Evolutionary conservation across 2,113 vertebrate species (phyloP).

Genomic region (Nibea albiflora): DNA sequence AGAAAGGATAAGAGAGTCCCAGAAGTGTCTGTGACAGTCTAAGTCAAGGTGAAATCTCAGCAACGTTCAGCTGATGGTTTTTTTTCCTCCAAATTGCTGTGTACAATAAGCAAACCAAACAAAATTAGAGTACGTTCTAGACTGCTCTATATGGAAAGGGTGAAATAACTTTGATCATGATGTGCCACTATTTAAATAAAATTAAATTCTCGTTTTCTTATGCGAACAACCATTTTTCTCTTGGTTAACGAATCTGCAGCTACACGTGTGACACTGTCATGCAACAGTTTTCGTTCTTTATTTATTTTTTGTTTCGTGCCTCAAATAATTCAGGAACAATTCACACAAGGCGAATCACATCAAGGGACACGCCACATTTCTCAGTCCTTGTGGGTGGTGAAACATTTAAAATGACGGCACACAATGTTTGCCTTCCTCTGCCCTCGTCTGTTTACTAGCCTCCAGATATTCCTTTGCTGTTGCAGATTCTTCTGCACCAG

Average conservation of each 20-base stretch:
- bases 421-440: constrained; percentile 35
- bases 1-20: constrained; percentile 24
- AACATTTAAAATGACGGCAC: constrained; percentile 48
- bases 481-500: constrained; percentile 53
- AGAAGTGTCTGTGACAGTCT: constrained; percentile 40
- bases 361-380: constrained; percentile 3
- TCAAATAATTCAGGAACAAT: background rate
- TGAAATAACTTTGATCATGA: too few species aligned
- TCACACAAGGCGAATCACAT: background rate
- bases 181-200: too few species aligned
- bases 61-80: constrained; percentile 2
- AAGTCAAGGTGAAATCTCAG: constrained; percentile 57
- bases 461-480: constrained; percentile 62
- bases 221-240: background rate
- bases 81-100: background rate
- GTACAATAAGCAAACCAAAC: background rate
- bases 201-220: too few species aligned
- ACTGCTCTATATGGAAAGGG: background rate
- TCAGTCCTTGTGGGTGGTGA: constrained; percentile 9
- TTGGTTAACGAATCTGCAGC: too few species aligned
- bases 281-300: too few species aligned
- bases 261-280: too few species aligned
- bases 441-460: constrained; percentile 62
- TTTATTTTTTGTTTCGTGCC: background rate
- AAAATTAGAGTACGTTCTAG: too few species aligned